Evolutionary conservation across 35 echinoderm and acorn worm species (phyloP), one percentile per base, ranked within the genome.

Genomic region (Chiridota heheva): DNA sequence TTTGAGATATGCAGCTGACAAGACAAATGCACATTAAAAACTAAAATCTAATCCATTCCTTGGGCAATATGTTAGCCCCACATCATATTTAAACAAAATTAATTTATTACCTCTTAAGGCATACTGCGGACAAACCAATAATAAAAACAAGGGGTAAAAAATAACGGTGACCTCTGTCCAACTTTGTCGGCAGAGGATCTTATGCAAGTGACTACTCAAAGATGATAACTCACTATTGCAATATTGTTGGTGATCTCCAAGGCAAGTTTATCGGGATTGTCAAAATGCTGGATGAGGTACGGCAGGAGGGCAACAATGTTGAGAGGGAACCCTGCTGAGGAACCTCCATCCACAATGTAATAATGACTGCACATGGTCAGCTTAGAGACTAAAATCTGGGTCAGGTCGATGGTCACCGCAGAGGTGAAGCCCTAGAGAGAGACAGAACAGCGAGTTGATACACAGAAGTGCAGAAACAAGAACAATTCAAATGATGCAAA

Each of bases 201-300:
- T n/a, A n/a, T n/a, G n/a, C n/a, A n/a, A n/a, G n/a, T n/a, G n/a
- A n/a, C n/a, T n/a, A n/a, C n/a, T n/a, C n/a, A n/a, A n/a, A n/a
- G n/a, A n/a, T n/a, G n/a, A n/a, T 38, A 2, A 77, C 73, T 81
- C 46, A 98, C 95, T 77, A 47, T 91, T 44, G 84, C 86, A 42
- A 98, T 98, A 45, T 91, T 98, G 58, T 83, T 60, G 12, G 89
- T 89, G 45, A 91, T 88, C 46, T 98, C 89, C 16, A 70, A 76
- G 40, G 84, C 81, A 43, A 98, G 76, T 45, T 88, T 91, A 34
- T 98, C 89, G 12, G 95, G 89, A 29, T 74, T 33, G 22, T 91
- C 95, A 89, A 92, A 98, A 63, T 98, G 90, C 44, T 91, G 88
- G 32, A 91, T 88, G 42, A 98, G 95, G 60, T 98, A 91, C 13